phyloP scores from a whole-genome alignment of 1,140 invertebrate species.

The Protaetia brevitarsis region DNA sequence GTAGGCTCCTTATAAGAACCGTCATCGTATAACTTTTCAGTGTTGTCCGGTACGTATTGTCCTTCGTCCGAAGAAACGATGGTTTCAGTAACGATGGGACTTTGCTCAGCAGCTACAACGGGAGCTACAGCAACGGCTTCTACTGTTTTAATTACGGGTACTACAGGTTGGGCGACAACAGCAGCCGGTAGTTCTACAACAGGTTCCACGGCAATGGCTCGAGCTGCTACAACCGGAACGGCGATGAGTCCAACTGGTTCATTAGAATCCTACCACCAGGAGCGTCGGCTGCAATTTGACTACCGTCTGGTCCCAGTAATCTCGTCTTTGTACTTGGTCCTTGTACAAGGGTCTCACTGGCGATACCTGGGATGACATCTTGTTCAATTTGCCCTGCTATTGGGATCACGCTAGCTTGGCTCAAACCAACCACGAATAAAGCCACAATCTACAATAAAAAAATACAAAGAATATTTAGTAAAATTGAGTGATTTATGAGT shows the following conservation, averaged over 20 bases:
- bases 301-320: conserved; percentile 31
- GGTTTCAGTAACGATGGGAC: neutral
- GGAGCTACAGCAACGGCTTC: neutral
- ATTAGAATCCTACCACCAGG: conserved; percentile 29
- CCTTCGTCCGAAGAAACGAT: conserved; percentile 38
- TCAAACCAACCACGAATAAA: conserved; percentile 12
- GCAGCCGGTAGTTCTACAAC: neutral
- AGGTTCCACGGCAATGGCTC: neutral
- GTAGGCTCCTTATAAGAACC: conserved; percentile 38
- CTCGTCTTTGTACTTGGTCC: conserved; percentile 29
- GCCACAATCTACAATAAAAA: conserved; percentile 2
- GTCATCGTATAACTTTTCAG: conserved; percentile 42
- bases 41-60: conserved; percentile 39
- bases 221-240: neutral
- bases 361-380: conserved; percentile 18
- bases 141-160: neutral
- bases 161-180: neutral
- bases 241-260: neutral
- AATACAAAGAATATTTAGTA: neutral
- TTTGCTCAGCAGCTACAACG: neutral
- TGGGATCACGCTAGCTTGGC: conserved; percentile 16
- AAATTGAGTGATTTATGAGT: too few relatives aligned
- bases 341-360: conserved; percentile 20
- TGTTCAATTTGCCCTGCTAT: conserved; percentile 9
- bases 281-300: conserved; percentile 28